Conservation (phyloP, 2,113 vertebrate genomes). For the Platysteira castanea region DNA sequence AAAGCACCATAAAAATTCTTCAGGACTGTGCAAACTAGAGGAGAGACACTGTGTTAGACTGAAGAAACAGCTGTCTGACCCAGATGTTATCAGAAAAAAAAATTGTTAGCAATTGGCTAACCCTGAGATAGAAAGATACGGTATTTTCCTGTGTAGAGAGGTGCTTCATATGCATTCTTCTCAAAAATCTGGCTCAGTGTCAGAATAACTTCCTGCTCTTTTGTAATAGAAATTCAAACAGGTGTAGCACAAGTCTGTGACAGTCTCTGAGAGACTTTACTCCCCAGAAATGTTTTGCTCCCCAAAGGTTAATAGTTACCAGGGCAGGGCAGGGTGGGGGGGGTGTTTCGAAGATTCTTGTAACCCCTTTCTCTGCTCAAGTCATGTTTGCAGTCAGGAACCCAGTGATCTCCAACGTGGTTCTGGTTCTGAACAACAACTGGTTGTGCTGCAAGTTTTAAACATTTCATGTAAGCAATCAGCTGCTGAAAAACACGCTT, state of each 20-base stretch:
- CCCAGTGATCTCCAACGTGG: background rate
- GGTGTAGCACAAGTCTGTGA: background rate
- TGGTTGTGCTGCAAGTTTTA: background rate
- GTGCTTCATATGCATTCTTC: background rate
- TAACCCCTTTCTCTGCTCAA: background rate
- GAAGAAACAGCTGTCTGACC: background rate
- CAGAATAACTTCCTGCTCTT: background rate
- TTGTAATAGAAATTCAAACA: background rate
- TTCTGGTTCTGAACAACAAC: background rate
- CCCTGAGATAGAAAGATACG: background rate
- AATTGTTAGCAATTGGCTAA: background rate
- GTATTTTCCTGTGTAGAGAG: background rate
- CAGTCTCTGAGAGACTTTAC: background rate
- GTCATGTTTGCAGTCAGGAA: background rate
- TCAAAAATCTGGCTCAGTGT: background rate
- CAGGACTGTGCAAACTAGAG: background rate
- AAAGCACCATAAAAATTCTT: background rate
- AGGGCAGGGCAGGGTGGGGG: fast-evolving
- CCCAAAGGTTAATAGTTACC: background rate
- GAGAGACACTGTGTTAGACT: background rate
- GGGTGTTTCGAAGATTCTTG: background rate
- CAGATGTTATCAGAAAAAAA: background rate
- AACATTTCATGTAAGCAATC: background rate
- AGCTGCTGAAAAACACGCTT: constrained; percentile 37
- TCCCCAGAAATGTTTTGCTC: background rate